Base-by-base conservation (phyloP, 92 coral and sea anemone species). In the Virgularia gustaviana region DNA sequence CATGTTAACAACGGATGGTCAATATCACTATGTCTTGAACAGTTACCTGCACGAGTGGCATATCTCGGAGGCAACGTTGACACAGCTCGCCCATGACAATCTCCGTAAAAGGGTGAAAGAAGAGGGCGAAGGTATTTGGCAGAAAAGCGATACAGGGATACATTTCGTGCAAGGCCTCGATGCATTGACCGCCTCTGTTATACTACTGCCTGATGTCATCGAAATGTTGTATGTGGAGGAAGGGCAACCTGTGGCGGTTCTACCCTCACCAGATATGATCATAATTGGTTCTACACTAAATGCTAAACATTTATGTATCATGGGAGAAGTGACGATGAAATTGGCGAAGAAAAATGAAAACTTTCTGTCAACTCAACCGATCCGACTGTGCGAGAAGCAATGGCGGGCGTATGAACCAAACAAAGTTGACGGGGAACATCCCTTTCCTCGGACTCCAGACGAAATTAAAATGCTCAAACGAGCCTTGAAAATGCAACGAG, bases 1-100 rank as follows among this genome's bases (percentile, higher is more conserved):
- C 13, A 90, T 85, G 1, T 66, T 87, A 5, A 75, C 53, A 37
- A 86, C 81, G n/a, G 77, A 65, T 9, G 86, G 82, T 6, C 72
- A 63, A 20, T 81, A 85, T 67, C 86, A 85, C 24, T 88, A 85
- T 56, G 79, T 90, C 16, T 62, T 88, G 47, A 71, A 81, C 4
- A 90, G 95, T 64, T 89, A 90, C 51, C 82, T 90, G 20, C 88
- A 83, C 0, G 95, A 83, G 0, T 90, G 97, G 97, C 76, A 78
- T 11, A 85, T 86, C 51, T 65, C 97, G 2, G 90, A 77, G 70
- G 76, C 73, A 34, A 89, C 82, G 0, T 79, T 90, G 16, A 79
- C 51, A 65, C 88, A 90, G 53, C 72, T 90, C 33, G 90, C 95
- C 4, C 36, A 88, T 29, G 75, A 73, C 35, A 90, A 90, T 81